phyloP scores from a whole-genome alignment of 2,797 vertebrate genomes.

The Acanthurus tractus region DNA sequence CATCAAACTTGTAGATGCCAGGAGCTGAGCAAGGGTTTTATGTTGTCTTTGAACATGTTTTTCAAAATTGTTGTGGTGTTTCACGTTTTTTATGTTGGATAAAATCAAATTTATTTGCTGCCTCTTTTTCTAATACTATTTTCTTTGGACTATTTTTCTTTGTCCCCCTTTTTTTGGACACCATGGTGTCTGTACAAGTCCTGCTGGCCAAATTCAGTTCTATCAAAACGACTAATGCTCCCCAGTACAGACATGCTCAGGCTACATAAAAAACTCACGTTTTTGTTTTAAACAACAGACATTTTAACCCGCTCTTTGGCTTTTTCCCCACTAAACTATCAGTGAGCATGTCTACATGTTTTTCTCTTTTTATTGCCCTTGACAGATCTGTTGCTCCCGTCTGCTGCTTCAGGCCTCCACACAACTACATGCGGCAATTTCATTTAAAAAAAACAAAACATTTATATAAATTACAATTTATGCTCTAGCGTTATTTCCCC shows the following conservation, averaged over 20 bases:
- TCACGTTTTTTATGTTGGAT: not conserved
- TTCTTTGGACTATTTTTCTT: not conserved
- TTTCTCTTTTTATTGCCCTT: not conserved
- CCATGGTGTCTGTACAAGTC: not conserved
- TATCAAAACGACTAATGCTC: not conserved
- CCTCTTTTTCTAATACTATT: not conserved
- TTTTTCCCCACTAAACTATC: not conserved
- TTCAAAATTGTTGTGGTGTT: not conserved
- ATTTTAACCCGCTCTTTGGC: conserved; percentile 8
- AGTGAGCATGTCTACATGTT: conserved; percentile 15
- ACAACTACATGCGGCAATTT: conserved; percentile 1
- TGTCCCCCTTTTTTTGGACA: not conserved
- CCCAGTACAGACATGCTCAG: not conserved
- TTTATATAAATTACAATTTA: too few relatives aligned
- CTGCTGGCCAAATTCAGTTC: not conserved
- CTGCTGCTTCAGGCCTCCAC: conserved; percentile 10
- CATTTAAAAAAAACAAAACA: not conserved
- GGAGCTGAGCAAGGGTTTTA: not conserved
- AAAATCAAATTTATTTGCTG: not conserved
- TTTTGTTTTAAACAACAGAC: not conserved
- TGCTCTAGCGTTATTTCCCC: conserved; percentile 13
- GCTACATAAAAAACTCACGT: not conserved
- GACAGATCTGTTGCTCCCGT: not conserved
- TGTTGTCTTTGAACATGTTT: not conserved
- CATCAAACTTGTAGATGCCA: not conserved